These are phyloP conservation scores for Carlito syrichta DNA, from an alignment of 2,113 vertebrate species.

Conservation along the genomic window DNA sequence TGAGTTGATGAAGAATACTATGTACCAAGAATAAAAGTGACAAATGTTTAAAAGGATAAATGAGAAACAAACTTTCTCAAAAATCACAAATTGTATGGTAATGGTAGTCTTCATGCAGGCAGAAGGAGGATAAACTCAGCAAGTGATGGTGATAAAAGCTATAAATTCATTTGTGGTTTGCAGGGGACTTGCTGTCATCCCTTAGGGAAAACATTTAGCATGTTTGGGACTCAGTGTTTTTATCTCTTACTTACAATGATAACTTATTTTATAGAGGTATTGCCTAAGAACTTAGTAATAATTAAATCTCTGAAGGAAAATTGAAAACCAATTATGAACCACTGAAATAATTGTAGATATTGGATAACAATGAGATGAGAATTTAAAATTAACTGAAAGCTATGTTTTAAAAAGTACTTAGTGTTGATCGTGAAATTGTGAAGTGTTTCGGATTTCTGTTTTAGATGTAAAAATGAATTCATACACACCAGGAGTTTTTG, in stretches of 20 bases:
- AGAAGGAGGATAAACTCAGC: not conserved
- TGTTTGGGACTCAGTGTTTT: not conserved
- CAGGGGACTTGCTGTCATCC: not conserved
- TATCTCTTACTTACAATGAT: not conserved
- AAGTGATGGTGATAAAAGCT: not conserved
- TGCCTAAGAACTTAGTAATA: not conserved
- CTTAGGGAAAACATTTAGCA: not conserved
- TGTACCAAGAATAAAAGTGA: not conserved
- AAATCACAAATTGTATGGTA: not conserved
- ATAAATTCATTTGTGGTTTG: not conserved
- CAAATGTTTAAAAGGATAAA: not conserved
- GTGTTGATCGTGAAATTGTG: not conserved
- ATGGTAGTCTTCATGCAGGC: not conserved
- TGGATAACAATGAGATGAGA: not conserved
- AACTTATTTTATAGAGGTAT: not conserved
- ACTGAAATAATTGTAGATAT: constrained; percentile 4
- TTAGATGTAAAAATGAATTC: constrained; percentile 47
- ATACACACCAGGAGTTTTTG: constrained; percentile 1
- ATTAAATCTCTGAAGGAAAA: constrained; percentile 19
- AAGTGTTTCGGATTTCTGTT: constrained; percentile 28
- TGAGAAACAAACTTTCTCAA: constrained; percentile 20
- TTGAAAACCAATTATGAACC: not conserved
- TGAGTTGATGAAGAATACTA: not conserved
- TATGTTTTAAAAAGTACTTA: not conserved
- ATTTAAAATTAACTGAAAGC: not conserved